A percentile compares a stretch with the other conserved stretches of the same genome.
phyloP scores from a whole-genome alignment of 53 echinoderm and acorn worm genomes.

The Astropecten irregularis region DNA sequence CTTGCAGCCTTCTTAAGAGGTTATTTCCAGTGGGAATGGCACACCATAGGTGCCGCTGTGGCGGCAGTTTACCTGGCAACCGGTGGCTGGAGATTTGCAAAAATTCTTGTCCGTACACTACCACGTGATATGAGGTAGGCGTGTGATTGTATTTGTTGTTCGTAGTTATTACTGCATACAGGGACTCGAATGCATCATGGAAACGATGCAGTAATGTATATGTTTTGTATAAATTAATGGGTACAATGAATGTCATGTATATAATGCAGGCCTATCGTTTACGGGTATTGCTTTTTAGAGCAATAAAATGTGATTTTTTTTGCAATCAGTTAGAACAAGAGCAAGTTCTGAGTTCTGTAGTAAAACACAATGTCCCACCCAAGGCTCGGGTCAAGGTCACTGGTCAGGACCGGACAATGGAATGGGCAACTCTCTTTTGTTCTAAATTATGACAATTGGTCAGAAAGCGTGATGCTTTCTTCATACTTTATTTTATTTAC shows the following conservation, averaged over 20 bases:
- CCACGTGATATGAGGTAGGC: slow-evolving; percentile 87
- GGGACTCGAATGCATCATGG: neutral
- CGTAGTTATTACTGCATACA: neutral
- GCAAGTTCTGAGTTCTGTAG: no score
- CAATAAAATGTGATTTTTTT: no score
- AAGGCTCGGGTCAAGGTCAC: no score
- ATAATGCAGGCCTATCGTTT: neutral
- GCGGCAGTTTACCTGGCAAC: slow-evolving; percentile 73
- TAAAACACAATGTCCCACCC: no score
- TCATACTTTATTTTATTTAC: no score
- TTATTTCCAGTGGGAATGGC: slow-evolving; percentile 68
- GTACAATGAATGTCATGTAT: neutral
- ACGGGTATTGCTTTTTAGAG: no score
- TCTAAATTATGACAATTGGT: no score
- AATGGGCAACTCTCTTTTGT: no score
- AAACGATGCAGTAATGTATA: neutral
- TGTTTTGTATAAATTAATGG: neutral
- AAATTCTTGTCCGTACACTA: slow-evolving; percentile 68
- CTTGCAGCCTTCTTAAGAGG: slow-evolving; percentile 78
- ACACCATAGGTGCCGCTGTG: slow-evolving; percentile 51
- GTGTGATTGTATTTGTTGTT: neutral
- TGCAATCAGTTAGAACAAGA: no score
- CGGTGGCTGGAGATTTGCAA: slow-evolving; percentile 85
- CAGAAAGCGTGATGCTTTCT: no score
- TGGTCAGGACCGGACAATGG: no score